These are phyloP conservation scores for Holocentrus rufus DNA, from an alignment of 2,797 vertebrate genomes.

Conservation along the genomic window DNA sequence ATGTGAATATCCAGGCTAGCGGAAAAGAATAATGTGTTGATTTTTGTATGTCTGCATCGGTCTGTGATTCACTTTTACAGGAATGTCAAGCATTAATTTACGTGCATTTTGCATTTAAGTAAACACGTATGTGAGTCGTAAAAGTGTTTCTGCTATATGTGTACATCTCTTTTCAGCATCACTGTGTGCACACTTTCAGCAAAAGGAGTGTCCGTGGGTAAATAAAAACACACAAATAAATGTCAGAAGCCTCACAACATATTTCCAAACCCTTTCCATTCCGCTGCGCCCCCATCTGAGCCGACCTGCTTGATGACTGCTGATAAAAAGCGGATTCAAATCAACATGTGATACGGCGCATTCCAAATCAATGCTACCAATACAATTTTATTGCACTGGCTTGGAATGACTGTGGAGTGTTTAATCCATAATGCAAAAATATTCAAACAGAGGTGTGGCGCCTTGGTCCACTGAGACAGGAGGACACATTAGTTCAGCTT, in stretches of 20 bases:
- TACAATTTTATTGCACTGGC: not conserved
- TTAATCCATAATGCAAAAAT: constrained; percentile 29
- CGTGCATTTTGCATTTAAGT: too few species aligned
- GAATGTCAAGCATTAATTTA: not conserved
- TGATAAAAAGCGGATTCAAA: not conserved
- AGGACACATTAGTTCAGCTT: constrained; percentile 12
- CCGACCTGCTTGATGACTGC: constrained; percentile 6
- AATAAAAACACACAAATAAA: constrained; percentile 51
- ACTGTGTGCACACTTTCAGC: not conserved
- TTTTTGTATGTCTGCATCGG: not conserved
- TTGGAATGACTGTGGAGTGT: not conserved
- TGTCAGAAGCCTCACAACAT: constrained; percentile 46
- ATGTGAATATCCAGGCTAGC: constrained; percentile 6
- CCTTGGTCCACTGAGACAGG: constrained; percentile 1
- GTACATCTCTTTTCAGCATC: not conserved
- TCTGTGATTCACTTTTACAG: too few species aligned
- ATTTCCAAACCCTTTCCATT: constrained; percentile 28
- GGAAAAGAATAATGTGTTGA: not conserved
- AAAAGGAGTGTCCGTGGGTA: constrained; percentile 27
- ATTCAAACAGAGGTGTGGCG: constrained; percentile 27
- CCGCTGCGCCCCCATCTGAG: constrained; percentile 11
- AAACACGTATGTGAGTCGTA: too few species aligned
- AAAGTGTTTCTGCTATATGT: constrained; percentile 6
- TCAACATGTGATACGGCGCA: constrained; percentile 12
- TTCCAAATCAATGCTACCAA: not conserved